Evolutionary conservation across 2,797 vertebrate species (phyloP).

Genomic region (Martes flavigula): DNA sequence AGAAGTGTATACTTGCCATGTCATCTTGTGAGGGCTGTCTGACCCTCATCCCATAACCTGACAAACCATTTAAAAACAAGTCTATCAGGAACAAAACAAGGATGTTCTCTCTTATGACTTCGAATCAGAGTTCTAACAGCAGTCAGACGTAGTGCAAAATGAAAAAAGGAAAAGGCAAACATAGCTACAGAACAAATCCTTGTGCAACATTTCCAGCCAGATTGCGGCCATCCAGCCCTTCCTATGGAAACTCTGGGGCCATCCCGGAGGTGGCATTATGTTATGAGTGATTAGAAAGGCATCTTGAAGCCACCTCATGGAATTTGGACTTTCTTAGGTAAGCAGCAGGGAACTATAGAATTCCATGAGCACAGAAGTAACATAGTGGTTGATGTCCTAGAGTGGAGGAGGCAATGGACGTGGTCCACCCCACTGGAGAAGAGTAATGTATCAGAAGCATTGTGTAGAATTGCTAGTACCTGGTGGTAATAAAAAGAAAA

Average conservation of each 20-base stretch:
- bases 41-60: neutral
- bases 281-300: neutral
- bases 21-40: neutral
- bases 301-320: neutral
- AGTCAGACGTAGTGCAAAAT: neutral
- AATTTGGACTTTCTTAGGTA: neutral
- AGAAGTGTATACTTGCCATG: accelerated
- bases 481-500: neutral
- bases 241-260: neutral
- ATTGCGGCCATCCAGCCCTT: neutral
- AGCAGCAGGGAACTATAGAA: neutral
- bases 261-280: neutral
- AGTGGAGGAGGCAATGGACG: accelerated
- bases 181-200: neutral
- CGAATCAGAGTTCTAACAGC: neutral
- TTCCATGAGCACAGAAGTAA: neutral
- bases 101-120: neutral
- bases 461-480: neutral
- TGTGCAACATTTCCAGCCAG: neutral
- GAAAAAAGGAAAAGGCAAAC: neutral
- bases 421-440: neutral
- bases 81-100: neutral
- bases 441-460: accelerated
- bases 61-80: neutral
- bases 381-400: neutral